These are phyloP conservation scores for Nomada hirtipes DNA, from an alignment of 2,888 invertebrate species.

Conservation along the genomic window DNA sequence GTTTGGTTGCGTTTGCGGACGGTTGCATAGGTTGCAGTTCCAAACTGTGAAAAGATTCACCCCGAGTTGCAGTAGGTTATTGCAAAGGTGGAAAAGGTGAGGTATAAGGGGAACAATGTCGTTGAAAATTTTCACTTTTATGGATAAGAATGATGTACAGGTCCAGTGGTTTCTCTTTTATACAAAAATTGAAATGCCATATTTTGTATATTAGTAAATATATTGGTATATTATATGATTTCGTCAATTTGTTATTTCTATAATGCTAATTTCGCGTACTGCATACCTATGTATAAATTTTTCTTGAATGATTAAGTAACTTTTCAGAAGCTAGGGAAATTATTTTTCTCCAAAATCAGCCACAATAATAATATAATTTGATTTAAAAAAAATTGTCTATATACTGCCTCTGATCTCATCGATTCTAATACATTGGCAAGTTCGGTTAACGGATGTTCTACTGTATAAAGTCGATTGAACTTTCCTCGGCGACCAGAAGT, in stretches of 20 bases:
- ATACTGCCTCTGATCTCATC: background rate
- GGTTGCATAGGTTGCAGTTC: conserved; percentile 3
- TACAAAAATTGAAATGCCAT: too few relatives aligned
- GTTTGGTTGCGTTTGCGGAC: conserved; percentile 12
- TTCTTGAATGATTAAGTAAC: too few relatives aligned
- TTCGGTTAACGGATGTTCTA: too few relatives aligned
- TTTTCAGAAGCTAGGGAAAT: too few relatives aligned
- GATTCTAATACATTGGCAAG: background rate
- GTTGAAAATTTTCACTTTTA: background rate
- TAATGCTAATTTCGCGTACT: too few relatives aligned
- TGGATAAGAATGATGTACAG: background rate
- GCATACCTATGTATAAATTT: too few relatives aligned
- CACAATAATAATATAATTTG: background rate
- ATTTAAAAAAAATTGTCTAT: background rate
- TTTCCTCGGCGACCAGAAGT: background rate
- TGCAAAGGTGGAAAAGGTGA: background rate
- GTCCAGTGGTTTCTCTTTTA: too few relatives aligned
- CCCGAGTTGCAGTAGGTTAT: background rate
- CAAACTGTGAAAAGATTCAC: background rate
- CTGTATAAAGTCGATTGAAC: background rate
- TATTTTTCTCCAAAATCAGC: too few relatives aligned
- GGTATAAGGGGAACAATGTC: background rate
- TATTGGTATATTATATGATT: too few relatives aligned
- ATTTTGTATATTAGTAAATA: too few relatives aligned
- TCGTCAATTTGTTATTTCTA: too few relatives aligned